phyloP scores from a whole-genome alignment of 2,888 invertebrate species.

The Thelaira solivaga region DNA sequence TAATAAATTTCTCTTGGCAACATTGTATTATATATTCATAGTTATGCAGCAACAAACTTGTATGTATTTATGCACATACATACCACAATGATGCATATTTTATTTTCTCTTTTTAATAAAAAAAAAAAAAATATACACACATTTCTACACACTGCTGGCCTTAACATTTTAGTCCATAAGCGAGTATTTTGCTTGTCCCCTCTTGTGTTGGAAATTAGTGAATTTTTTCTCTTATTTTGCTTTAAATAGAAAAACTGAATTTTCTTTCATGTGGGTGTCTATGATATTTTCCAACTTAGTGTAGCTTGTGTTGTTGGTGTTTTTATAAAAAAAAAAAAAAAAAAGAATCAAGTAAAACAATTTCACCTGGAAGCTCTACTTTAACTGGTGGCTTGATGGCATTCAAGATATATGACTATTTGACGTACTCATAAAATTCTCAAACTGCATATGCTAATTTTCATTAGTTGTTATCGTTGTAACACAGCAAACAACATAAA shows the following conservation, averaged over 20 bases:
- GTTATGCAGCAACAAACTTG: no score
- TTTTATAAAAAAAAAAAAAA: no score
- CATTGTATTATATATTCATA: no score
- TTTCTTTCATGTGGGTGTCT: conserved; percentile 35
- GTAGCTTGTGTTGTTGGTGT: conserved; percentile 8
- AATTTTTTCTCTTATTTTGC: conserved; percentile 17
- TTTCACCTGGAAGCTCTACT: conserved; percentile 56
- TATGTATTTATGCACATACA: no score
- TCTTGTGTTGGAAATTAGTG: background rate
- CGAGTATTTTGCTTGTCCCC: background rate
- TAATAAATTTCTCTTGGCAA: no score
- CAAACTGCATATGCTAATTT: conserved; percentile 51
- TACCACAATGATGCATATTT: no score
- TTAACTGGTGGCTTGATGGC: conserved; percentile 47
- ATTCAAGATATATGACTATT: conserved; percentile 55
- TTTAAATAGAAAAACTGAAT: conserved; percentile 2
- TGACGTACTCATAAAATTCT: conserved; percentile 55
- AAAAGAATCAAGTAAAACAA: conserved; percentile 21
- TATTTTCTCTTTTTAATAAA: no score
- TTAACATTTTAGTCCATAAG: background rate
- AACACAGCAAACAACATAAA: no score
- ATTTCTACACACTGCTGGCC: background rate
- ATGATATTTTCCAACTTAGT: background rate
- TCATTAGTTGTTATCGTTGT: conserved; percentile 39
- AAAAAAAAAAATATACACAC: no score